Evolutionary conservation across 35 echinoderm and acorn worm species (phyloP).

Genomic region (Heliocidaris erythrogramma): DNA sequence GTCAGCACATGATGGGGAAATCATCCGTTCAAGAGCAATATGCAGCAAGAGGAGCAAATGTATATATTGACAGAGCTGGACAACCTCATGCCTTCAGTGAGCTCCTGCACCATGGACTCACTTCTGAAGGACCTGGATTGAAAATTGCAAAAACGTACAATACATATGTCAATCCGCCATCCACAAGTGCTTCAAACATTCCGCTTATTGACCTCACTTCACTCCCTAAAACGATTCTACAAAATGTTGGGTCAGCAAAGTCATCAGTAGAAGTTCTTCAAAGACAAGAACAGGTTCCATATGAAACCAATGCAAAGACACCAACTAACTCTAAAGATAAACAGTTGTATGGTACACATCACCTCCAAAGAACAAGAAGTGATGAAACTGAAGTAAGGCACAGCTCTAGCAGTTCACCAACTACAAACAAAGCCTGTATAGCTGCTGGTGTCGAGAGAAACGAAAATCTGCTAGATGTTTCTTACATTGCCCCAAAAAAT

Average conservation of each 20-base stretch:
- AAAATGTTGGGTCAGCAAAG: background rate
- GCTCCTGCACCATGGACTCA: background rate
- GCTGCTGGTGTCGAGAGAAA: background rate
- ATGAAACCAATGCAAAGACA: background rate
- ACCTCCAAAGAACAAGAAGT: background rate
- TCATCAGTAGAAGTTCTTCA: background rate
- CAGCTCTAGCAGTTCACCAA: background rate
- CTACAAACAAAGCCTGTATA: background rate
- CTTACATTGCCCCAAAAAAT: background rate
- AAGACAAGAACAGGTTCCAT: background rate
- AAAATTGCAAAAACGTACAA: background rate
- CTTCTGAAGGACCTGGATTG: background rate
- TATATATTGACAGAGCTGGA: background rate
- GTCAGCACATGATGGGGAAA: background rate
- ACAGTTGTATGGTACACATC: background rate
- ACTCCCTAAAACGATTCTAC: background rate
- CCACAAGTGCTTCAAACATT: background rate
- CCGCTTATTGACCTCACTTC: background rate
- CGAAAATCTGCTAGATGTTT: background rate
- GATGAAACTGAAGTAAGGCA: background rate
- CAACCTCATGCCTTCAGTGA: background rate
- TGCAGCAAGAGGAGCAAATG: background rate
- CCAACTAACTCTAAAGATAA: background rate
- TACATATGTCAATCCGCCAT: background rate
- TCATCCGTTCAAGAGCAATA: background rate